Evolutionary conservation across 2,797 vertebrate genomes (phyloP), one percentile per base, ranked within the genome.

Genomic region (Mormyrops boulengeri): DNA sequence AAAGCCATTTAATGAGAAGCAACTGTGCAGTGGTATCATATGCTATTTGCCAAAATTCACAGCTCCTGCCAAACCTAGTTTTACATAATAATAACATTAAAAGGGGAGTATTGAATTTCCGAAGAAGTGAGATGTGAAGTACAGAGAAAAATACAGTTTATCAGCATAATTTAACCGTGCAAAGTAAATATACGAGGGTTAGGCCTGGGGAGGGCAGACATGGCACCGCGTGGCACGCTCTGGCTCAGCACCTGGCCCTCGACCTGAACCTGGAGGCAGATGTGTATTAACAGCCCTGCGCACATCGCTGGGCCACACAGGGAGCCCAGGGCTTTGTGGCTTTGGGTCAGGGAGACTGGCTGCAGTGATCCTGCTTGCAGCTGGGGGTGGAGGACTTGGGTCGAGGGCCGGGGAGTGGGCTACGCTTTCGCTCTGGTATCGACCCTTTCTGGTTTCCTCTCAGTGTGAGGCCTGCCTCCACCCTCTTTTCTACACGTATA

Each of bases 371-470:
- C 11, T 17, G 9, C 85, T 7, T 19, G 52, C 57, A n/a, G 89
- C 85, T 38, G 52, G 88, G 34, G 50, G 14, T 57, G 1, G 38
- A 49, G 80, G 26, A 12, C 17, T 50, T 50, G 26, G 47, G 9
- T 30, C 5, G 38, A 49, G 84, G 17, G 11, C 47, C 4, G n/a
- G 44, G 38, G 60, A 26, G 77, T 60, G 49, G 84, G 62, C 57
- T 77, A 26, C 14, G 49, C 62, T 77, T 87, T 89, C 85, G 26
- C 44, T 85, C 60, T 47, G 84, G 60, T 62, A 53, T 44, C 89
- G 22, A 52, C 69, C 89, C 92, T 93, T 93, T 93, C 90, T 91
- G 89, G 92, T 94, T 95, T 94, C 93, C 94, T 94, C 90, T 88
- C 87, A 91, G 89, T 90, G 89, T 91, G 94, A 92, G 92, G 93